phyloP scores from a whole-genome alignment of 2,888 invertebrate species.

The Sphaerophoria taeniata region DNA sequence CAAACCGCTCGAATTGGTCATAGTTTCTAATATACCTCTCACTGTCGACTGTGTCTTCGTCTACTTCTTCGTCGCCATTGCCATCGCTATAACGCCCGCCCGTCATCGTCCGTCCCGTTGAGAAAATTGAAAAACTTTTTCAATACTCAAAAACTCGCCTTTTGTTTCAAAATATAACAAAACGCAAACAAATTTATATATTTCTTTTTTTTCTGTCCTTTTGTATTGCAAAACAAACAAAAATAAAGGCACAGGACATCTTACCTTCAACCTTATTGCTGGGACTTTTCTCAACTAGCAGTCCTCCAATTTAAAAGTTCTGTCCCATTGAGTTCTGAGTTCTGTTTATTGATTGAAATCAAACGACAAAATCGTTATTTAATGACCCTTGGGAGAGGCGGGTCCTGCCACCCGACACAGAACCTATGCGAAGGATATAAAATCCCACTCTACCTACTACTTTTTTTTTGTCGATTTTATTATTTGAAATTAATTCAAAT shows the following conservation, averaged over 20 bases:
- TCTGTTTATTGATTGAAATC: slow-evolving; percentile 74
- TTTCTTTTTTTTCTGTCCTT: slow-evolving; percentile 25
- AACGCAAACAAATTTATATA: slow-evolving; percentile 22
- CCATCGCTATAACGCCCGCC: not conserved
- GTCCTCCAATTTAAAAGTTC: slow-evolving; percentile 70
- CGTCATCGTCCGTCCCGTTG: slow-evolving; percentile 16
- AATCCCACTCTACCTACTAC: not conserved
- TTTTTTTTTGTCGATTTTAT: slow-evolving; percentile 49
- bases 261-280: not conserved
- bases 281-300: no score
- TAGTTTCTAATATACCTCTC: slow-evolving; percentile 46
- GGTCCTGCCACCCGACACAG: slow-evolving; percentile 12
- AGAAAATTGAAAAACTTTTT: slow-evolving; percentile 74
- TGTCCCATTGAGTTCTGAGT: slow-evolving; percentile 72
- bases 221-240: slow-evolving; percentile 20
- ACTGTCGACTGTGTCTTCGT: not conserved
- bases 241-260: slow-evolving; percentile 1
- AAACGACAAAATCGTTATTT: slow-evolving; percentile 73
- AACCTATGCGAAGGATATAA: not conserved
- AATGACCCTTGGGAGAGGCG: slow-evolving; percentile 67
- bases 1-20: slow-evolving; percentile 58
- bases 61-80: not conserved
- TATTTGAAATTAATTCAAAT: slow-evolving; percentile 74
- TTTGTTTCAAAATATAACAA: slow-evolving; percentile 48
- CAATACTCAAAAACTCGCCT: slow-evolving; percentile 68